A percentile compares a stretch with the other conserved stretches of the same genome.
phyloP scores from a whole-genome alignment of 2,888 invertebrate species.

The Tachystola acroxantha region DNA sequence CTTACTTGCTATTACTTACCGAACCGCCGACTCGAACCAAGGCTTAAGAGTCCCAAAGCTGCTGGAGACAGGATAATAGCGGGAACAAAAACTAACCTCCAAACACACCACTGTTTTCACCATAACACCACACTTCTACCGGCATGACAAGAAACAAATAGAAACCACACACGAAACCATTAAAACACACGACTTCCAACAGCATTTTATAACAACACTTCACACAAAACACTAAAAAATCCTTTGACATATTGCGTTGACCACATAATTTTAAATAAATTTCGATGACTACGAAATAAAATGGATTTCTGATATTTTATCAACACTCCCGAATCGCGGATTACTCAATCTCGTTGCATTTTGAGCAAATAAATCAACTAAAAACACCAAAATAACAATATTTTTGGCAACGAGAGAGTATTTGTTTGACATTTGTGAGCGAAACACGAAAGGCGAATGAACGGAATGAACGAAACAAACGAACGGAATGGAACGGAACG shows the following conservation, averaged over 20 bases:
- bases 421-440: conserved; percentile 29
- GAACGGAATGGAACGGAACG: no score
- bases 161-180: conserved; percentile 15
- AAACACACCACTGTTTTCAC: conserved; percentile 33
- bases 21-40: conserved; percentile 50
- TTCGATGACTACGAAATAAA: conserved; percentile 16
- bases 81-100: conserved; percentile 73
- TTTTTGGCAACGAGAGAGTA: conserved; percentile 72
- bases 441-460: not conserved
- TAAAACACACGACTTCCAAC: conserved; percentile 9
- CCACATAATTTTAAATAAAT: conserved; percentile 27
- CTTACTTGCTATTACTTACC: conserved; percentile 72
- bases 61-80: conserved; percentile 43
- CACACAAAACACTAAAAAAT: conserved; percentile 57
- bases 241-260: conserved; percentile 53
- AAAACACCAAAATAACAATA: conserved; percentile 51
- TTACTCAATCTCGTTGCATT: conserved; percentile 56
- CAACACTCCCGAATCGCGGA: conserved; percentile 30
- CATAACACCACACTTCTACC: conserved; percentile 15
- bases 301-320: conserved; percentile 16
- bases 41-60: conserved; percentile 23
- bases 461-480: no score
- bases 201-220: conserved; percentile 28
- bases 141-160: conserved; percentile 10
- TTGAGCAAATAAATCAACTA: conserved; percentile 23